Base-by-base conservation (phyloP, 1,140 invertebrate species). In the Trichonephila clavata region DNA sequence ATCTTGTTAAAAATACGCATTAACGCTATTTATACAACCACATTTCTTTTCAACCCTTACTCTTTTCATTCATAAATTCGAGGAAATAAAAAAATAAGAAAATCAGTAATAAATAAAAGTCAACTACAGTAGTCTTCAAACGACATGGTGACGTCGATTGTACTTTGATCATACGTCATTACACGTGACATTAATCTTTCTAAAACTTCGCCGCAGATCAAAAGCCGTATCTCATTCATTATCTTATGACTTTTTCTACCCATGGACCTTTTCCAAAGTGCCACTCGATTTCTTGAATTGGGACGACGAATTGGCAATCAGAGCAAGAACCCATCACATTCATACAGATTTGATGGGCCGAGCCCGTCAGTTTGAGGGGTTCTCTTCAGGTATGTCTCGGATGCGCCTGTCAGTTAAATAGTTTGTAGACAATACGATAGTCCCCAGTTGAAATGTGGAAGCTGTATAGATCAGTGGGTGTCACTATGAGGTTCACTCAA, bases 211-310 rank as follows among this genome's bases (percentile, higher is more conserved):
- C 27, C n/a, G 65, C 24, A 80, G 88, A 90, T 90, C 88, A 77
- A 90, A 90, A 81, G 57, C 57, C 68, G 32, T 90, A 80, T 60
- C 63, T 80, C 88, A 90, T 90, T 90, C 68, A 77, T 80, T 77
- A 90, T 90, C 88, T 80, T 80, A 77, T 90, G 21, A 80, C 71
- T 90, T 90, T 88, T 90, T 90, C 68, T 80, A 80, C 8, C 39
- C 88, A 80, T 90, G 68, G 71, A 90, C 68, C 68, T 90, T 60
- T 90, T 90, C 68, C 88, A 90, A 90, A 90, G 88, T 90, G 88
- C 88, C 50, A 59, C 88, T 20, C 21, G 81, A 50, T 57, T 83
- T 83, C 50, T 83, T 57, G 57, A 87, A 87, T 32, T 61, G 57
- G 57, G 60, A 63, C 24, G 84, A 87, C 50, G 60, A 87, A 63